Evolutionary conservation across 2,797 vertebrate species (phyloP).

Genomic region (Danio kyathit): DNA sequence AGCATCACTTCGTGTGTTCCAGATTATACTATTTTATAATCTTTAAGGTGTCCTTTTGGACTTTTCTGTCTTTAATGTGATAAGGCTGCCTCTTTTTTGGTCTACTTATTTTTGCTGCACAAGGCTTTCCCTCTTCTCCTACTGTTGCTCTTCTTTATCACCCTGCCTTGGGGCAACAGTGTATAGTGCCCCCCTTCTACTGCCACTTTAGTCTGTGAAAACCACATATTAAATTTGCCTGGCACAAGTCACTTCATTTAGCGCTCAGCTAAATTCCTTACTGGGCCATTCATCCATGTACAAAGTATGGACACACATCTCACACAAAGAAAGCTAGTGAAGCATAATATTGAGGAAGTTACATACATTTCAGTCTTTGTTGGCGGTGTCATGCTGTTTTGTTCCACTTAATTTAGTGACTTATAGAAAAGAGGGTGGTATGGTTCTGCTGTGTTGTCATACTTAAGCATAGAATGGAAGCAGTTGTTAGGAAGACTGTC

Average conservation of each 20-base stretch:
- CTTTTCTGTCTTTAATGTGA: slow-evolving; percentile 22
- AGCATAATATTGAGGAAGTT: slow-evolving; percentile 86
- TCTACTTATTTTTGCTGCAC: slow-evolving; percentile 62
- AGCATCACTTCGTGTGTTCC: neutral
- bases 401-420: slow-evolving; percentile 50
- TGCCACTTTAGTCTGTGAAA: slow-evolving; percentile 74
- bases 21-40: neutral
- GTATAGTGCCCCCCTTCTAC: slow-evolving; percentile 64
- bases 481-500: slow-evolving; percentile 22
- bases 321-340: slow-evolving; percentile 82
- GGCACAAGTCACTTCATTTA: slow-evolving; percentile 81
- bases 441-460: slow-evolving; percentile 38
- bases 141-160: slow-evolving; percentile 82
- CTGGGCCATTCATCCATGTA: slow-evolving; percentile 82
- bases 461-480: slow-evolving; percentile 41
- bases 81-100: slow-evolving; percentile 65
- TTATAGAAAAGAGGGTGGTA: slow-evolving; percentile 29
- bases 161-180: slow-evolving; percentile 78
- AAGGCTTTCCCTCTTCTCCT: slow-evolving; percentile 76
- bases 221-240: slow-evolving; percentile 83
- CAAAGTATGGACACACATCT: slow-evolving; percentile 81
- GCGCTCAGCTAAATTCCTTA: slow-evolving; percentile 77
- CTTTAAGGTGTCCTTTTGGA: neutral
- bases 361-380: slow-evolving; percentile 78
- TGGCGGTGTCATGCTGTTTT: slow-evolving; percentile 72